phyloP scores from a whole-genome alignment of 2,888 invertebrate genomes.

The Trissolcus brochymenae region DNA sequence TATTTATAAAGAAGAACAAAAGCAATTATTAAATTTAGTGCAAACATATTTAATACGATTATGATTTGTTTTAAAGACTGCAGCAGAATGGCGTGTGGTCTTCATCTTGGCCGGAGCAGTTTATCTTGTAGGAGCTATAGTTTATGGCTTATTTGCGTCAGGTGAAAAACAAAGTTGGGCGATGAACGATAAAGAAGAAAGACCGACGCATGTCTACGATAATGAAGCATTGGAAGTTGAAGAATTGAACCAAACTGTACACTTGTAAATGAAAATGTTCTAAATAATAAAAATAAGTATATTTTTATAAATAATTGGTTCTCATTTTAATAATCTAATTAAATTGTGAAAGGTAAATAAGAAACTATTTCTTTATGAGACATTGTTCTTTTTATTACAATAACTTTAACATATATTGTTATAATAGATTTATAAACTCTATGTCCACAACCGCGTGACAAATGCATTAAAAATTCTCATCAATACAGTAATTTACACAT shows the following conservation, averaged over 20 bases:
- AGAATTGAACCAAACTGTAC: constrained; percentile 45
- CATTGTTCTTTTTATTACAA: constrained; percentile 70
- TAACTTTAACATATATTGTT: constrained; percentile 73
- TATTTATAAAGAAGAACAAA: background rate
- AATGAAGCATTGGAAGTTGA: constrained; percentile 70
- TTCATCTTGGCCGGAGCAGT: constrained; percentile 91
- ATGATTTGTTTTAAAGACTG: constrained; percentile 78
- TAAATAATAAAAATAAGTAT: constrained; percentile 5
- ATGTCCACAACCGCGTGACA: constrained; percentile 72
- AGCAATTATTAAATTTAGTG: background rate
- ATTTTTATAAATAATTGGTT: background rate
- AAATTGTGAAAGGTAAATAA: too few species aligned
- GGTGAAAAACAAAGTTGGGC: constrained; percentile 92
- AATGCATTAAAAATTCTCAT: constrained; percentile 65
- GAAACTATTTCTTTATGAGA: constrained; percentile 8
- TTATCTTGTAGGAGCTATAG: constrained; percentile 88
- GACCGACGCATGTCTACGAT: constrained; percentile 61
- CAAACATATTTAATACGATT: background rate
- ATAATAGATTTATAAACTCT: constrained; percentile 73
- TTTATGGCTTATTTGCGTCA: constrained; percentile 89
- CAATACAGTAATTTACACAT: constrained; percentile 62
- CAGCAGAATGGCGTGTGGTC: constrained; percentile 89
- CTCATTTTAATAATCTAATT: background rate
- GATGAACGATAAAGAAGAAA: constrained; percentile 69
- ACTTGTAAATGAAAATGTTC: constrained; percentile 27